Base-by-base conservation (phyloP, 2,797 vertebrate genomes). In the Catostomus latipinnis region DNA sequence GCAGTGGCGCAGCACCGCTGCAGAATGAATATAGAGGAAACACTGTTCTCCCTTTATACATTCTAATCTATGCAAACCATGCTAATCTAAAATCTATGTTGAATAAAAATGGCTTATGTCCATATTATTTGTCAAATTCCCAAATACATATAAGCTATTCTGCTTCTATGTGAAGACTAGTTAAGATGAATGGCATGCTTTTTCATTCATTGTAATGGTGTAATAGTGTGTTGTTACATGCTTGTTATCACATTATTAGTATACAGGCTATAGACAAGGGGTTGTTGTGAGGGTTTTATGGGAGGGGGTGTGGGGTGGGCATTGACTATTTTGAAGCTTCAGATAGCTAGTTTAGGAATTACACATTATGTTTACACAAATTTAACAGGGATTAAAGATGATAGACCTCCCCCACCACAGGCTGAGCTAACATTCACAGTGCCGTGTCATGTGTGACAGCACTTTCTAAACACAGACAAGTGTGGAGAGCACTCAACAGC, bases 301-400 rank as follows among this genome's bases (percentile, higher is more conserved):
- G 66, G 10, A 1, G 6, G 6, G 13, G 14, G 22, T 18, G 6
- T 10, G 52, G 76, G 83, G 53, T 54, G 69, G 10, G 13, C 13
- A 14, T 34, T 61, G 69, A 34, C 34, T 34, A 34, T 68, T 74
- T 80, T 82, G 16, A 12, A 74, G 74, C 63, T 61, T 63, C 71
- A 22, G 11, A 60, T 48, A 69, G 60, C 73, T 75, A 77, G 75
- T 83, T 79, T 52, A 62, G 76, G 83, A 81, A 81, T 85, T 74
- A 82, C 63, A 69, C 74, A 52, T 71, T 82, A 79, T 81, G 79
- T 81, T 85, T 83, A 81, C 76, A 70, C 72, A 81, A 81, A 83
- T 81, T 79, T 79, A 57, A 12, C 71, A 65, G 65, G 72, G 82
- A 83, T 79, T 58, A 73, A 49, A 16, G 53, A 18, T 83, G 84